A percentile compares a stretch with the other conserved stretches of the same genome.
Conservation (phyloP, 2,113 vertebrate genomes). For the Pterocles gutturalis region DNA sequence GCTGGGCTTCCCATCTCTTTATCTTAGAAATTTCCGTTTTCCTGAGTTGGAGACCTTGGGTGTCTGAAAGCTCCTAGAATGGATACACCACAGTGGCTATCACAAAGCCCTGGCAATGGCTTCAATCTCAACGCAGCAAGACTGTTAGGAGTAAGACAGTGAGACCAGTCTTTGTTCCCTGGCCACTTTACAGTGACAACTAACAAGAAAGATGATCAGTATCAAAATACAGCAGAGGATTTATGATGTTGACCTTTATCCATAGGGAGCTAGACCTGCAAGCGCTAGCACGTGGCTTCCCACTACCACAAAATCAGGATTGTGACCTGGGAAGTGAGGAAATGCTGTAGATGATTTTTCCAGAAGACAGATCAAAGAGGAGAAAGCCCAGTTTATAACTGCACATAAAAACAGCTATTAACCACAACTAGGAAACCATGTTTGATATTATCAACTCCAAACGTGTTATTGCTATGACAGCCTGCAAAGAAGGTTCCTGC, state of each 20-base stretch:
- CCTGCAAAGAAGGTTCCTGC: neutral
- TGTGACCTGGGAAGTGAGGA: neutral
- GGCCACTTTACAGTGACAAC: neutral
- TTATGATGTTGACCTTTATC: neutral
- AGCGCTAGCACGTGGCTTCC: neutral
- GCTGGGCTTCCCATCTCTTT: neutral
- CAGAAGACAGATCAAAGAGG: neutral
- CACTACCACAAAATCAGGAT: neutral
- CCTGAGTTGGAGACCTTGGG: neutral
- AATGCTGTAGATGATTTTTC: neutral
- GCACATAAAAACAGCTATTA: neutral
- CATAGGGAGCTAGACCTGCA: neutral
- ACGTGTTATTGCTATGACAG: neutral
- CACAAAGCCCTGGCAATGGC: neutral
- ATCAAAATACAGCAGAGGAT: neutral
- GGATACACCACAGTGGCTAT: neutral
- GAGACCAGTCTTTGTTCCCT: neutral
- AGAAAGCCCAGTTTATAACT: neutral
- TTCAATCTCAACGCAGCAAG: neutral
- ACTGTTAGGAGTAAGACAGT: neutral
- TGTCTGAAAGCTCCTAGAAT: neutral
- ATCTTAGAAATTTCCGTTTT: neutral
- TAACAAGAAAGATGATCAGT: neutral
- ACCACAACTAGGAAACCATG: neutral
- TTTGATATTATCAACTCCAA: neutral